phyloP scores from a whole-genome alignment of 1,140 invertebrate genomes.

The Camponotus vicinus region DNA sequence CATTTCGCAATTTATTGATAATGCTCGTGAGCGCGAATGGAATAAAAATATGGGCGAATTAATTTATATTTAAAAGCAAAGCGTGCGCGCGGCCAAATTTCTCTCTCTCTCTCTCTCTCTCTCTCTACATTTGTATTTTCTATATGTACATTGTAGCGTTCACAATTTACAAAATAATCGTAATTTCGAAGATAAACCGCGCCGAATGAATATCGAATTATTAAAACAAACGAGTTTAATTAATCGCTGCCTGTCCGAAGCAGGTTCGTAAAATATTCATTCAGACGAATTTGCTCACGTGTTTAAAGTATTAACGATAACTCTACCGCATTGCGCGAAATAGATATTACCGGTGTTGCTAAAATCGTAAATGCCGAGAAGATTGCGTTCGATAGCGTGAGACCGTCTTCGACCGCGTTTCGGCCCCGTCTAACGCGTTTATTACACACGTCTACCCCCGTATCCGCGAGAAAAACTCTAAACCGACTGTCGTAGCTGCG shows the following conservation, averaged over 20 bases:
- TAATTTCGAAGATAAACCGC: conserved; percentile 63
- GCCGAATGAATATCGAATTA: conserved; percentile 60
- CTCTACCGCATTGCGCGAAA: conserved; percentile 44
- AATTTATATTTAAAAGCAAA: conserved; percentile 60
- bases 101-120: background rate
- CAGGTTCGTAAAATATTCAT: conserved; percentile 56
- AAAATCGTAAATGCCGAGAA: conserved; percentile 22
- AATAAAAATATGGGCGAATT: conserved; percentile 60
- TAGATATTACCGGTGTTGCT: conserved; percentile 42
- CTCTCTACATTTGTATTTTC: conserved; percentile 35
- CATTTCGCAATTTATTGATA: conserved; percentile 63
- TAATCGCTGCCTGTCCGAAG: conserved; percentile 57
- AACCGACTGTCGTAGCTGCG: conserved; percentile 42
- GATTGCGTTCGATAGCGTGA: conserved; percentile 8
- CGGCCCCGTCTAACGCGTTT: conserved; percentile 12
- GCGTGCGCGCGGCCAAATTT: conserved; percentile 39
- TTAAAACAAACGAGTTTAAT: conserved; percentile 64
- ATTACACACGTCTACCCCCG: background rate
- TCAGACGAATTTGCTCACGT: conserved; percentile 45
- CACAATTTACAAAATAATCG: conserved; percentile 63
- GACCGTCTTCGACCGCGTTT: conserved; percentile 20
- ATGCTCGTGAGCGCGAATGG: conserved; percentile 58
- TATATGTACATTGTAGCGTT: conserved; percentile 44
- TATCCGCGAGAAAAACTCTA: conserved; percentile 39
- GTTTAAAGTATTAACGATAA: conserved; percentile 60